Evolutionary conservation across 2,888 invertebrate species (phyloP).

Genomic region (Drosophila monieri): DNA sequence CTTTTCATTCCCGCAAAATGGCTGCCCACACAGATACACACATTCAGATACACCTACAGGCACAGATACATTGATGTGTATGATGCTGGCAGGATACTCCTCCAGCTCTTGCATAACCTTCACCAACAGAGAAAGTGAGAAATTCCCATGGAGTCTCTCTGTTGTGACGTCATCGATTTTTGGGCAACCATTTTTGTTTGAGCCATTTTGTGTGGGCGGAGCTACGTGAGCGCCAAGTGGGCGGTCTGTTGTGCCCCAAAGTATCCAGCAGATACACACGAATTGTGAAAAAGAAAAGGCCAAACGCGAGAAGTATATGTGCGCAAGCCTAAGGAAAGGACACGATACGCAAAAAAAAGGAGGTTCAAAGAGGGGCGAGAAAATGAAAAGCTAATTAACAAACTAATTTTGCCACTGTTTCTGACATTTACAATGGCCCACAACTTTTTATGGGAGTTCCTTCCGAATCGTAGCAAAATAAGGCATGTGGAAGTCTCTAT

Average conservation of each 20-base stretch:
- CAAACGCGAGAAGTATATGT: constrained; percentile 4
- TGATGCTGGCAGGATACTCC: constrained; percentile 9
- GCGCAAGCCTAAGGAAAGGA: constrained; percentile 51
- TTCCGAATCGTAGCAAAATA: constrained; percentile 15
- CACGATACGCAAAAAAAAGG: neutral
- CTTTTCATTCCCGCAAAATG: constrained; percentile 72
- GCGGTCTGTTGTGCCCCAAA: constrained; percentile 45
- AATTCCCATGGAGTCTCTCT: constrained; percentile 27
- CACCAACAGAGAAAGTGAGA: constrained; percentile 60
- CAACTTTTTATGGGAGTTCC: constrained; percentile 49
- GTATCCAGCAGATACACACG: constrained; percentile 65
- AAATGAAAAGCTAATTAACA: constrained; percentile 76
- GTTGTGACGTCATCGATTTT: constrained; percentile 62
- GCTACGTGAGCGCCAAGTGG: constrained; percentile 46
- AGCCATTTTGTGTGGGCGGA: constrained; percentile 59
- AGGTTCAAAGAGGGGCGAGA: constrained; percentile 25
- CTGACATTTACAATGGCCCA: constrained; percentile 69
- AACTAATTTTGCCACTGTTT: constrained; percentile 75
- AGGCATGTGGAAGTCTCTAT: constrained; percentile 4
- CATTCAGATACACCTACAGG: constrained; percentile 21
- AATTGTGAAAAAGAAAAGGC: neutral
- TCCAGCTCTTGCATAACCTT: constrained; percentile 67
- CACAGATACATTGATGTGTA: constrained; percentile 31
- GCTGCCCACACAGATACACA: constrained; percentile 56
- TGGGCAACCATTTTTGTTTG: constrained; percentile 69